Percentiles rank a stretch among this genome's conserved stretches.
These are phyloP conservation scores for Megalonaias nervosa DNA, from an alignment of 1,140 invertebrate species.

Conservation along the genomic window DNA sequence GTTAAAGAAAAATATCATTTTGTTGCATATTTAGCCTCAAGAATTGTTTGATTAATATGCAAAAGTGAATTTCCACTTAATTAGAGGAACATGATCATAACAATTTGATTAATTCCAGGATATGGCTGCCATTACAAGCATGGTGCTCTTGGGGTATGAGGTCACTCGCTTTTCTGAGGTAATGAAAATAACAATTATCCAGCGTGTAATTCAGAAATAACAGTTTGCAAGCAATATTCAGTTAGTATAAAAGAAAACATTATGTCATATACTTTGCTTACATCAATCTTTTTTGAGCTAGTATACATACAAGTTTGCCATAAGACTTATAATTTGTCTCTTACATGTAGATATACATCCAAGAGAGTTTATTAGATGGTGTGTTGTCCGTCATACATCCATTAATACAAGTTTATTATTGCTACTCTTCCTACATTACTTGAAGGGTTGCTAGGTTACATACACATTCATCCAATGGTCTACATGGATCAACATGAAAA, in stretches of 20 bases:
- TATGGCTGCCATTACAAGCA: constrained; percentile 74
- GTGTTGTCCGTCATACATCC: too few relatives aligned
- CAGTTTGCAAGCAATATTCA: neutral
- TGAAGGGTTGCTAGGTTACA: too few relatives aligned
- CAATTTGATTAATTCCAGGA: constrained; percentile 67
- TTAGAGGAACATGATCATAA: too few relatives aligned
- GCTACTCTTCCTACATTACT: too few relatives aligned
- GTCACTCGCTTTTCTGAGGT: constrained; percentile 69
- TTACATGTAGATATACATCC: neutral
- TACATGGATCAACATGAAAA: too few relatives aligned
- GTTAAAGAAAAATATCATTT: too few relatives aligned
- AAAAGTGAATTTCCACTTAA: too few relatives aligned
- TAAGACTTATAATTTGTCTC: neutral
- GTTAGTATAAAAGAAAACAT: neutral
- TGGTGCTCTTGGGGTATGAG: constrained; percentile 76
- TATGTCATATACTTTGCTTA: neutral
- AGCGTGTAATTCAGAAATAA: neutral
- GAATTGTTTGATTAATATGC: too few relatives aligned
- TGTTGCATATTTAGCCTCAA: too few relatives aligned
- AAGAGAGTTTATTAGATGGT: too few relatives aligned
- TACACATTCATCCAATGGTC: too few relatives aligned
- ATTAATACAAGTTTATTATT: too few relatives aligned
- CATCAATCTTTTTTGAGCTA: neutral
- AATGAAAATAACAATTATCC: constrained; percentile 5
- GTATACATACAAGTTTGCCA: neutral